phyloP scores from a whole-genome alignment of 2,888 invertebrate species.

The Drosophila fulvimacula region DNA sequence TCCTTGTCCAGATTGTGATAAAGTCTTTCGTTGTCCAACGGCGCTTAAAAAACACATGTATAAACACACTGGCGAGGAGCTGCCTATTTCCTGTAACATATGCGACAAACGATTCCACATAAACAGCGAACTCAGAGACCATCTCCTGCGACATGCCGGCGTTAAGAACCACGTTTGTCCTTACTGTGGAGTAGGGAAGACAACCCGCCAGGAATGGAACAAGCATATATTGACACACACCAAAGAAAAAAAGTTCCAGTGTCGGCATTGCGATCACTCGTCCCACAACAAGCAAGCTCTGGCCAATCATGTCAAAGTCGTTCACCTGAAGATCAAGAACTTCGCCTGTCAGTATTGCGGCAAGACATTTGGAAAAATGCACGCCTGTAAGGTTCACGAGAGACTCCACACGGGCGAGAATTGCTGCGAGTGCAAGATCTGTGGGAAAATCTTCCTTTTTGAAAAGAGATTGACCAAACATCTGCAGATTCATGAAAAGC shows the following conservation, averaged over 20 bases:
- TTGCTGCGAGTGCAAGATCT: constrained; percentile 80
- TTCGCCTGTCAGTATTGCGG: constrained; percentile 82
- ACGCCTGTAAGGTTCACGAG: constrained; percentile 81
- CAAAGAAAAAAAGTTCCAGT: constrained; percentile 81
- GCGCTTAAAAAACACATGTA: constrained; percentile 83
- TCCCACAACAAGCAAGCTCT: constrained; percentile 81
- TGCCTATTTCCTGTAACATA: constrained; percentile 81
- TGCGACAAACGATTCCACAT: constrained; percentile 82
- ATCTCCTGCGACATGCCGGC: constrained; percentile 82
- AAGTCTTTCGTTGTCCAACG: constrained; percentile 81
- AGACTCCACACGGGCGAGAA: constrained; percentile 81
- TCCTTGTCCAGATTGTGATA: constrained; percentile 81
- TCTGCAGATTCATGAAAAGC: constrained; percentile 80
- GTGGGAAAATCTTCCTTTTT: constrained; percentile 80
- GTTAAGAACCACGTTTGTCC: constrained; percentile 83
- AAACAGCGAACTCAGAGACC: constrained; percentile 82
- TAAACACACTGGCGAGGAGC: constrained; percentile 81
- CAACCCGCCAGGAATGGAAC: constrained; percentile 82
- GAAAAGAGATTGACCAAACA: constrained; percentile 81
- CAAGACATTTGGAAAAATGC: constrained; percentile 81
- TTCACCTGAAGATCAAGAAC: constrained; percentile 81
- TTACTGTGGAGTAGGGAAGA: constrained; percentile 82
- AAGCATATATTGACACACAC: constrained; percentile 83
- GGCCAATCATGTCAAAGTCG: constrained; percentile 80
- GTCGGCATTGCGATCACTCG: constrained; percentile 77